Evolutionary conservation across 92 coral and sea anemone species (phyloP).

Genomic region (Siderastrea radians): DNA sequence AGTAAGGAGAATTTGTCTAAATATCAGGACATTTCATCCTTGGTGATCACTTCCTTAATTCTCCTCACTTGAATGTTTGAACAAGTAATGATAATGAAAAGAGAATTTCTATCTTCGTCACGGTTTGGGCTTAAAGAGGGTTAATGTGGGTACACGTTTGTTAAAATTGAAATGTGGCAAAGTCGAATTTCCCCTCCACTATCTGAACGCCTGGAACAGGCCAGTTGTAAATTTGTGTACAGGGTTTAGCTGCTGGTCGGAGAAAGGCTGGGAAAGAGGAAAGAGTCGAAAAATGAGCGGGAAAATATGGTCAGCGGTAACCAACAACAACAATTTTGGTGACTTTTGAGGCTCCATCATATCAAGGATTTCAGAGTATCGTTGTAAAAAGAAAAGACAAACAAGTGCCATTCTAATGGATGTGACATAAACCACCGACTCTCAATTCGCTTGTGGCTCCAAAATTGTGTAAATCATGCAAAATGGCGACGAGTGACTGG

Average conservation of each 20-base stretch:
- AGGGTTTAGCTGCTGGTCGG: neutral
- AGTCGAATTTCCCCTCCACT: no score
- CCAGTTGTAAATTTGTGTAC: neutral
- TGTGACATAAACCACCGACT: slow-evolving; percentile 36
- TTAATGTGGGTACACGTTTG: no score
- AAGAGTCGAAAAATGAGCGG: slow-evolving; percentile 12
- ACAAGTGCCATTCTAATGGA: slow-evolving; percentile 25
- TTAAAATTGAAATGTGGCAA: no score
- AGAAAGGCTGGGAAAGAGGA: slow-evolving; percentile 21
- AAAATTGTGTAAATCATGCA: slow-evolving; percentile 16
- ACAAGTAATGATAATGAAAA: no score
- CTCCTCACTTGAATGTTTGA: no score
- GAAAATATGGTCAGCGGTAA: slow-evolving; percentile 51
- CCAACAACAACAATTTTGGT: slow-evolving; percentile 17
- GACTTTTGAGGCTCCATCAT: slow-evolving; percentile 1
- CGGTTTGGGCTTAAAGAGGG: no score
- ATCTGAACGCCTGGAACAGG: no score
- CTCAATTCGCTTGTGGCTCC: neutral
- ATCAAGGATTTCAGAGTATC: neutral
- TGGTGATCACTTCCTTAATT: no score
- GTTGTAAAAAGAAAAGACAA: slow-evolving; percentile 5
- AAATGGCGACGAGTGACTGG: slow-evolving; percentile 82
- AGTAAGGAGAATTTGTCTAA: no score
- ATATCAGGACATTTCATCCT: no score
- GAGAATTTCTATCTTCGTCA: no score